Evolutionary conservation across 23 tunicate genomes (phyloP).

Genomic region (Clavelina lepadiformis): DNA sequence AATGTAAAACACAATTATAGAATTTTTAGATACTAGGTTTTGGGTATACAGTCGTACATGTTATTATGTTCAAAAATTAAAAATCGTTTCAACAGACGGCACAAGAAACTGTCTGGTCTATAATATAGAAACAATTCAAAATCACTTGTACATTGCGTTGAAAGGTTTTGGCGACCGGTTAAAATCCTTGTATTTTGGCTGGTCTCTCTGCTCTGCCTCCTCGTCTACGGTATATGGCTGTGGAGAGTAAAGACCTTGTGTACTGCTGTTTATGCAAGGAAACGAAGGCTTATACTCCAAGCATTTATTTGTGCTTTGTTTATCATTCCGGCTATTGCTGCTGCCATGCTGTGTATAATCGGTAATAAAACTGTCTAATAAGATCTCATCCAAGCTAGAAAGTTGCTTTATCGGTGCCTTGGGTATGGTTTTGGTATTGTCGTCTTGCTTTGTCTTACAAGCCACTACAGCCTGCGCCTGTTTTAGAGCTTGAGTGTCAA

Average conservation of each 20-base stretch:
- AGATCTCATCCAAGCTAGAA: neutral
- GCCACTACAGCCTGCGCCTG: neutral
- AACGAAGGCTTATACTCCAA: slow-evolving; percentile 11
- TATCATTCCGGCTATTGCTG: neutral
- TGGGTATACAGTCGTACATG: too few relatives aligned
- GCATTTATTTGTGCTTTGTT: slow-evolving; percentile 3
- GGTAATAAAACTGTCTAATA: neutral
- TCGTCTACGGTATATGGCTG: slow-evolving; percentile 8
- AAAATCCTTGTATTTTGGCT: slow-evolving; percentile 44
- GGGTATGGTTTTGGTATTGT: neutral
- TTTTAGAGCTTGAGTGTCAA: neutral
- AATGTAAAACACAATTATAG: too few relatives aligned
- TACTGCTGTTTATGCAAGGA: neutral
- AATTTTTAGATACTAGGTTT: too few relatives aligned
- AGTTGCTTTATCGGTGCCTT: neutral
- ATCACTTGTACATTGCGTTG: too few relatives aligned
- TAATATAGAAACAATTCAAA: too few relatives aligned
- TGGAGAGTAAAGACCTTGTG: slow-evolving; percentile 11
- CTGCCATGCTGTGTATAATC: neutral
- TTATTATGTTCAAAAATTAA: too few relatives aligned
- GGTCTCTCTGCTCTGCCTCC: neutral
- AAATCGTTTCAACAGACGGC: too few relatives aligned
- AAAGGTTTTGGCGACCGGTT: slow-evolving; percentile 34
- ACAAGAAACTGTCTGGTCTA: too few relatives aligned
- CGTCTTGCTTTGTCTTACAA: neutral